These are phyloP conservation scores for Platycnemis pennipes DNA, from an alignment of 2,888 invertebrate species.

Conservation along the genomic window DNA sequence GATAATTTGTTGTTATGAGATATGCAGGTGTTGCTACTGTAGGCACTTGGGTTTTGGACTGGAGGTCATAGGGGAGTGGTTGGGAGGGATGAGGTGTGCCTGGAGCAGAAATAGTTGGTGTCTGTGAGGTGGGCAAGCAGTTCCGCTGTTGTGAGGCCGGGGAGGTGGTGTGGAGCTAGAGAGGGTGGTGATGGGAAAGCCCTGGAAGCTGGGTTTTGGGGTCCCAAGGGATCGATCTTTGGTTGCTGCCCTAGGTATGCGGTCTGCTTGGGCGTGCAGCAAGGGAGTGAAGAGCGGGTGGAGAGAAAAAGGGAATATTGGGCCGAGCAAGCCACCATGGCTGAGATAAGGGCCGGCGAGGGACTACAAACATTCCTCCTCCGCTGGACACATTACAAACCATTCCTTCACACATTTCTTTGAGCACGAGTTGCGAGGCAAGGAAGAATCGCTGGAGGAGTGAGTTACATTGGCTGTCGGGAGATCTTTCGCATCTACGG, in stretches of 20 bases:
- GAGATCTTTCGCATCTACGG: neutral
- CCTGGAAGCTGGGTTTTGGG: neutral
- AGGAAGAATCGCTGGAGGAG: neutral
- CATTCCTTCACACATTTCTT: neutral
- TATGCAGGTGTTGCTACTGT: neutral
- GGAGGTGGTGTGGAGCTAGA: neutral
- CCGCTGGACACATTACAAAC: neutral
- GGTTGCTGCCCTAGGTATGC: neutral
- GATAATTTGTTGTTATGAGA: neutral
- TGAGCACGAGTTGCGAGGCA: neutral
- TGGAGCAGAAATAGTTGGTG: neutral
- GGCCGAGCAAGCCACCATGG: neutral
- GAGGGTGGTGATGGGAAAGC: neutral
- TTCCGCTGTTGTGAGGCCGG: neutral
- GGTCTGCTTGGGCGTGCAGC: neutral
- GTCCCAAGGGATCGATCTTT: neutral
- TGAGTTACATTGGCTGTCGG: neutral
- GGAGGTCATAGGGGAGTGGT: neutral
- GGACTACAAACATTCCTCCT: neutral
- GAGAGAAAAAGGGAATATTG: neutral
- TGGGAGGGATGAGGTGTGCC: neutral
- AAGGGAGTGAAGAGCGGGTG: neutral
- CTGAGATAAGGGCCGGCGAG: neutral
- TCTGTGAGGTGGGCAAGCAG: neutral
- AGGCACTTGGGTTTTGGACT: too few relatives aligned